Conservation (phyloP, 2,888 invertebrate genomes). For the Thumatha senex region DNA sequence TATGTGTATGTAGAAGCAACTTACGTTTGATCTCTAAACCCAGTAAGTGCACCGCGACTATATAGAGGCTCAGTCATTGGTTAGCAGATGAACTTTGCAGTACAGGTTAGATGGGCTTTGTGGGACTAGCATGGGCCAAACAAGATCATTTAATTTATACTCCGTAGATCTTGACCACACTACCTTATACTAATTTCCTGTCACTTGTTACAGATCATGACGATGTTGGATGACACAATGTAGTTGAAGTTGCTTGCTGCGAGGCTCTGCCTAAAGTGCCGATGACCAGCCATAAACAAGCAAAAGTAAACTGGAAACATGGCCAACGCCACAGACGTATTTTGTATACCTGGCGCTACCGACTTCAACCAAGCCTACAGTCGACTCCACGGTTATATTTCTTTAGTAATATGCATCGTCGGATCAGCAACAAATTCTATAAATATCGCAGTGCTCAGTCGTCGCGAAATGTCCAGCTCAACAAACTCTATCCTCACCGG, state of each 20-base stretch:
- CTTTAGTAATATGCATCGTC: slow-evolving; percentile 93
- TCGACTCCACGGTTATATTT: slow-evolving; percentile 92
- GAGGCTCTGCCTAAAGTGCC: slow-evolving; percentile 33
- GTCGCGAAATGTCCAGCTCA: slow-evolving; percentile 95
- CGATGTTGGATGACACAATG: slow-evolving; percentile 22
- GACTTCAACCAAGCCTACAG: slow-evolving; percentile 87
- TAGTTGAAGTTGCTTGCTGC: slow-evolving; percentile 24
- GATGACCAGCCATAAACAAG: slow-evolving; percentile 45
- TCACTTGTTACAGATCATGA: slow-evolving; percentile 53
- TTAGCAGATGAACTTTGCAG: too few relatives aligned
- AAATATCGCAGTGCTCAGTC: slow-evolving; percentile 94
- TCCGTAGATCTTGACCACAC: too few relatives aligned
- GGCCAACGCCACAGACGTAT: slow-evolving; percentile 73
- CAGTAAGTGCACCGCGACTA: too few relatives aligned
- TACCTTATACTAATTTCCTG: too few relatives aligned
- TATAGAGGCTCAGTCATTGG: too few relatives aligned
- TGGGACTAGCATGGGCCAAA: too few relatives aligned
- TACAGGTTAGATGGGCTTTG: too few relatives aligned
- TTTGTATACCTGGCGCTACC: slow-evolving; percentile 83
- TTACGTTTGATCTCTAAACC: too few relatives aligned
- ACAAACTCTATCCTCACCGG: slow-evolving; percentile 96
- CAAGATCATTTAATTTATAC: too few relatives aligned
- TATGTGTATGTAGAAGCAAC: too few relatives aligned
- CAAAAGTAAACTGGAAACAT: slow-evolving; percentile 48
- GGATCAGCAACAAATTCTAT: slow-evolving; percentile 96